phyloP scores from a whole-genome alignment of 2,797 vertebrate genomes.

The Poeciliopsis presidionis region DNA sequence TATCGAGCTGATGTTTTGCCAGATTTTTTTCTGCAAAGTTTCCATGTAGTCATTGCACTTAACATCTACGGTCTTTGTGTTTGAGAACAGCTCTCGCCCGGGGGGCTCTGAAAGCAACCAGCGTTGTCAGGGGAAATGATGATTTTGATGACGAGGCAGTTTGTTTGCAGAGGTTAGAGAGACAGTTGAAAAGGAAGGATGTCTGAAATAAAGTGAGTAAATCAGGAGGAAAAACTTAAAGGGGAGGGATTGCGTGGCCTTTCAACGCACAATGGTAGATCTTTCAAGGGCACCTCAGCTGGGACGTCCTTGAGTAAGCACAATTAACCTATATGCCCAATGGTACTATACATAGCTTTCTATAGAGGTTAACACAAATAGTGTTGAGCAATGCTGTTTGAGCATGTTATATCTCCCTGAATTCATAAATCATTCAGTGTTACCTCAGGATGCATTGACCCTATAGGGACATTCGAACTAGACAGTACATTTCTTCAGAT shows the following conservation, averaged over 20 bases:
- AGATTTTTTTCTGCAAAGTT: conserved; percentile 48
- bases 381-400: conserved; percentile 25
- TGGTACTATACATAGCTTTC: conserved; percentile 61
- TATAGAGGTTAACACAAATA: conserved; percentile 35
- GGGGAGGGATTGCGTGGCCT: conserved; percentile 15
- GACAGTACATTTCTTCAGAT: conserved; percentile 15
- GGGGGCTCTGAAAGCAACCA: conserved; percentile 50
- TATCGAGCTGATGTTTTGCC: conserved; percentile 43
- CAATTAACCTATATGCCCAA: conserved; percentile 62
- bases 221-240: conserved; percentile 12
- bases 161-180: conserved; percentile 46
- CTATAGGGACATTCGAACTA: conserved; percentile 34
- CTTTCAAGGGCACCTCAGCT: conserved; percentile 44
- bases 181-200: not conserved
- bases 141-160: conserved; percentile 58
- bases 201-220: conserved; percentile 4
- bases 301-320: conserved; percentile 56
- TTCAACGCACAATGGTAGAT: conserved; percentile 38
- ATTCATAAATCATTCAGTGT: conserved; percentile 69
- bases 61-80: conserved; percentile 47
- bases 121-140: conserved; percentile 51
- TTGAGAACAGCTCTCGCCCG: conserved; percentile 56
- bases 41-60: conserved; percentile 35
- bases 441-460: conserved; percentile 53
- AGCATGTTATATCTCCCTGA: conserved; percentile 48